A percentile compares a stretch with the other conserved stretches of the same genome.
phyloP scores from a whole-genome alignment of 2,113 vertebrate species.

The Tauraco erythrolophus region DNA sequence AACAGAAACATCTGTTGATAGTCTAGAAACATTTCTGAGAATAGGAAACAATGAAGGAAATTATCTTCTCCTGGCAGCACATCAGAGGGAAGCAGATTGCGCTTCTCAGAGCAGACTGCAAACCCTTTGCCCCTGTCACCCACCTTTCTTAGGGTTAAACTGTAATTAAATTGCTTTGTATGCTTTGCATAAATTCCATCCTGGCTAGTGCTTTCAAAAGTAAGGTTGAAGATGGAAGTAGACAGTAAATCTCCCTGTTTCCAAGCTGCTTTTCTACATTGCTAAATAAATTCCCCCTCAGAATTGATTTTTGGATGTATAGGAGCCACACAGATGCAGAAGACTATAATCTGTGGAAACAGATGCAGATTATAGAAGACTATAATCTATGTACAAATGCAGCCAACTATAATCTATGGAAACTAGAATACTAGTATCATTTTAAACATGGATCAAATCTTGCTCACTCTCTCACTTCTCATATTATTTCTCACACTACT shows the following conservation, averaged over 20 bases:
- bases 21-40: constrained; percentile 16
- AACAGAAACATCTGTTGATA: constrained; percentile 5
- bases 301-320: not conserved
- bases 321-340: not conserved
- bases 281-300: not conserved
- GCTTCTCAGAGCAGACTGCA: not conserved
- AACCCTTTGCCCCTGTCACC: not conserved
- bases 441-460: not conserved
- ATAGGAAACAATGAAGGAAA: constrained; percentile 9
- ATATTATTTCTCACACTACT: not conserved
- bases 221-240: not conserved
- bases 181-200: not conserved
- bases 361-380: not conserved
- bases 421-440: not conserved
- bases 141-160: not conserved
- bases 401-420: not conserved
- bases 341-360: not conserved
- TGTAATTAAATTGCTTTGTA: not conserved
- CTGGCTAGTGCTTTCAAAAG: not conserved
- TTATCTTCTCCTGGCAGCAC: constrained; percentile 20
- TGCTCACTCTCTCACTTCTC: not conserved
- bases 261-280: not conserved
- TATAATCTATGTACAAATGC: not conserved
- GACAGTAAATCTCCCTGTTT: not conserved
- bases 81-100: not conserved